Base-by-base conservation (phyloP, 2,113 vertebrate genomes). In the human (Homo sapiens) region DNA sequence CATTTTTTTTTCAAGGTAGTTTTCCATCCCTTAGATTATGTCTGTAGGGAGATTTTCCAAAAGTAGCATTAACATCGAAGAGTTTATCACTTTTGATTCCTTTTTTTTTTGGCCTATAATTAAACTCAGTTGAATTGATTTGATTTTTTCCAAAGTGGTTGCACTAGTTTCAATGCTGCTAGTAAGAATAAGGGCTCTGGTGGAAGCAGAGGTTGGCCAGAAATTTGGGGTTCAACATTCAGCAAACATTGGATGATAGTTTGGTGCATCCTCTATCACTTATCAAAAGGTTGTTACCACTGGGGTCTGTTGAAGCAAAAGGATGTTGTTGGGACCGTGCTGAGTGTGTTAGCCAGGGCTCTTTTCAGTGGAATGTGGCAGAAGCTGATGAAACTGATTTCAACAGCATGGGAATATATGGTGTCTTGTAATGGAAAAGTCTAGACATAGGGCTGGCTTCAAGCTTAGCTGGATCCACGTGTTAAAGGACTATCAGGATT, bases 31-130 rank as follows among this genome's bases (percentile, higher is more conserved):
- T 72, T 68, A 23, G 38, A 27, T 84, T 52, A 4, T 40, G 43
- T 95, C 85, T 88, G 79, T 90, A 76, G 88, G 35, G 20, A 91
- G 45, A 82, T 91, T 92, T 92, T 61, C 30, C 79, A 89, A 45
- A 70, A 64, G 25, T 32, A 78, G 72, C 45, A 4, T 30, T 90
- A 48, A 85, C 1, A 23, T 32, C 12, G 45, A 73, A 79, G n/a
- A 38, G 20, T 91, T 45, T 45, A 35, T 79, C 18, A 57, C 23
- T 87, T 32, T 57, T 52, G 40, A 27, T 78, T 57, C 35, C 22
- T 70, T 38, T 64, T 64, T 88, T n/a, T 78, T 7, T 23, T 32
- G 61, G 27, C 12, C 13, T 11, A 64, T 64, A 30, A 64, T 30
- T 64, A 64, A 64, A 64, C 61, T 64, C 27, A 64, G 61, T 64